Base-by-base conservation (phyloP, 2,113 vertebrate species). In the Gadus chalcogrammus region DNA sequence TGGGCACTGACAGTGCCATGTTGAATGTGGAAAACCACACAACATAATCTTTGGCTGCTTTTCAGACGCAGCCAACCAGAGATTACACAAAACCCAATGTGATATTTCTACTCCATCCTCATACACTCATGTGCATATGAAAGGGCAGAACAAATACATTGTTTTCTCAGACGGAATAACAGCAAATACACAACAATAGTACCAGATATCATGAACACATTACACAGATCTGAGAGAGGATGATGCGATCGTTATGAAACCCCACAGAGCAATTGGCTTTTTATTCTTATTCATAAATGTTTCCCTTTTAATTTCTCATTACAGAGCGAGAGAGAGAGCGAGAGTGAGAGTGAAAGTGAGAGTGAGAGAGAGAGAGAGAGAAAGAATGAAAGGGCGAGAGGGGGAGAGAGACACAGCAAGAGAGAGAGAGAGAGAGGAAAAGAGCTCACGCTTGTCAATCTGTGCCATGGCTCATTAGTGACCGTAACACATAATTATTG, bases 381-480 rank as follows among this genome's bases (percentile, higher is more conserved):
- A 56, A 5, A 56, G 20, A 42, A 35, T 42, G 20, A 20, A 5
- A 66, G 42, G 61, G 35, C 20, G 16, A 20, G 20, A 60, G 5
- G 59, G 35, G 58, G 67, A 69, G 22, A 20, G 55, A 31, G 6
- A 1, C 71, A 74, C 69, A 77, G 62, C 71, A n/a, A 24, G 24
- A 24, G 24, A 3, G 24, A 24, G 24, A 24, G 20, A 20, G 20
- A 20, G 20, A 20, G 20, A 20, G 20, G 1, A 24, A 67, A 64
- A 77, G 59, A 11, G 80, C 53, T 65, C 69, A 80, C 81, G 79
- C 83, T 76, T 86, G 75, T 73, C 83, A 83, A 81, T 87, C 86
- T 84, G 65, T n/a, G 72, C 65, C 80, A 68, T 1, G 70, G 74
- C 78, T 83, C 84, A 86, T 89, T 89, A 84, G 70, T 68, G 64